Conservation (phyloP, 2,113 vertebrate genomes). For the Cathartes aura region DNA sequence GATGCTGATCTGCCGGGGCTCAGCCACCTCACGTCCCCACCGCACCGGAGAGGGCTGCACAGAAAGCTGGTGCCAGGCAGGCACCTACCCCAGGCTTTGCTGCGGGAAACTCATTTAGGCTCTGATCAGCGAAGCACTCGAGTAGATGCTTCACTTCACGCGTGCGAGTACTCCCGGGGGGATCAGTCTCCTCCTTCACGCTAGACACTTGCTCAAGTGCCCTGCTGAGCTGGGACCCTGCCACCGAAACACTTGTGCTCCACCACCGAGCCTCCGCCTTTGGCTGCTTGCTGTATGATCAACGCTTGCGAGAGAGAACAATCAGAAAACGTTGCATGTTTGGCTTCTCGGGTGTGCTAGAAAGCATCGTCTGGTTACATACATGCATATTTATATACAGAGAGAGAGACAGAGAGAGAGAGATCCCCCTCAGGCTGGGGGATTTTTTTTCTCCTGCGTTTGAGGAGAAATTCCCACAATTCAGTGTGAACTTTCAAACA, state of each 20-base stretch:
- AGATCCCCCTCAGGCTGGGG: too few relatives aligned
- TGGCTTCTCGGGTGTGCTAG: not conserved
- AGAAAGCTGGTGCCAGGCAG: not conserved
- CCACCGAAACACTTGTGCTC: not conserved
- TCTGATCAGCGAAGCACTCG: not conserved
- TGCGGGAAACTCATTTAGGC: not conserved
- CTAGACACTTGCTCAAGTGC: not conserved
- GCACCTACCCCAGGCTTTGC: not conserved
- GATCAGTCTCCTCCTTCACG: not conserved
- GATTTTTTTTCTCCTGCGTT: not conserved
- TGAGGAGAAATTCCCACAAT: not conserved
- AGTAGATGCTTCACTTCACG: not conserved
- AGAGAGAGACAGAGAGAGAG: too few relatives aligned
- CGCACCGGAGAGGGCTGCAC: not conserved
- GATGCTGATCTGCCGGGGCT: not conserved
- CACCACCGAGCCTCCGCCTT: rapidly evolving
- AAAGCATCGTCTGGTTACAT: rapidly evolving
- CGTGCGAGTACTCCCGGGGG: rapidly evolving
- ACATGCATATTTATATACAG: rapidly evolving
- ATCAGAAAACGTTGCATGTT: rapidly evolving
- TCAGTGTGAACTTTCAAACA: not conserved
- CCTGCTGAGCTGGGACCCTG: not conserved
- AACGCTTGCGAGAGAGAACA: rapidly evolving
- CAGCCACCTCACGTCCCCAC: rapidly evolving
- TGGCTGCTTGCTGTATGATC: rapidly evolving